phyloP scores from a whole-genome alignment of 2,888 invertebrate species.

The Eudemis profundana region DNA sequence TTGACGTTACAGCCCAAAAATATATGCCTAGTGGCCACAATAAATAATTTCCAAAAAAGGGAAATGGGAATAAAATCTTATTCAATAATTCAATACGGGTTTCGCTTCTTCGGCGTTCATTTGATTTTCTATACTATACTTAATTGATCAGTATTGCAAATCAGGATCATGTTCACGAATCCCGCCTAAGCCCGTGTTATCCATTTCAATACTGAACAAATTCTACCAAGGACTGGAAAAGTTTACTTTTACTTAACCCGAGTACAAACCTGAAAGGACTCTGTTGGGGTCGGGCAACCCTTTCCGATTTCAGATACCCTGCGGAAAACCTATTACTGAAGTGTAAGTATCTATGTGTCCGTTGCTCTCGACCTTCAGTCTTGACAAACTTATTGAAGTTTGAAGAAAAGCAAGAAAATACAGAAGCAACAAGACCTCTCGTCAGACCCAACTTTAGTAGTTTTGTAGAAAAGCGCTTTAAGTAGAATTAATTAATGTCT shows the following conservation, averaged over 20 bases:
- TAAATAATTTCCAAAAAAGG: no score
- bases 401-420: constrained; percentile 4
- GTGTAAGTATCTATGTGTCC: constrained; percentile 19
- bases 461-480: background rate
- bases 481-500: constrained; percentile 1
- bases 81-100: no score
- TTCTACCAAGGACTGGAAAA: constrained; percentile 3
- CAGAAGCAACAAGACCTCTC: background rate
- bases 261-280: constrained; percentile 5
- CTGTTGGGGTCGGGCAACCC: constrained; percentile 3
- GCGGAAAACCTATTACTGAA: constrained; percentile 22
- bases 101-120: no score
- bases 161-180: background rate
- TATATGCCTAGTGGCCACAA: no score
- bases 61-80: no score
- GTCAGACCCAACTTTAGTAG: background rate
- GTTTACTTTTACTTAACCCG: constrained; percentile 14
- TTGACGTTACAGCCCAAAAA: no score
- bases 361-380: background rate
- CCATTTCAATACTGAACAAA: background rate
- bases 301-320: constrained; percentile 20
- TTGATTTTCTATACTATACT: no score
- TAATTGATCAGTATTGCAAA: background rate
- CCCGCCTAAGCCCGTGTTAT: background rate
- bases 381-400: constrained; percentile 8